Conservation (phyloP, 2,888 invertebrate genomes). For the Polyommatus icarus region DNA sequence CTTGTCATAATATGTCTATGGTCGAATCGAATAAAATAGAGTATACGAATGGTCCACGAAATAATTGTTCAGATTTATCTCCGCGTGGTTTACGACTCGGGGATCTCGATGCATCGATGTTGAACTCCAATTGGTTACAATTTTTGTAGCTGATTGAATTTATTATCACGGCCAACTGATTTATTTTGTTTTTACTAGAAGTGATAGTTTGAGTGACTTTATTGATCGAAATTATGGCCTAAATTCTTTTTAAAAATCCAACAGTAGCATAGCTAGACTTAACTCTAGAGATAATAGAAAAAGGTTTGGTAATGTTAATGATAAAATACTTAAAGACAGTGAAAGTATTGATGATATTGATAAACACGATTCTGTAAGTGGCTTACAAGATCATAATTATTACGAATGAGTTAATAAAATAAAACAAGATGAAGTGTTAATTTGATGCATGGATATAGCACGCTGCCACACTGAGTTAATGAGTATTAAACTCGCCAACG, state of each 20-base stretch:
- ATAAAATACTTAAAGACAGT: neutral
- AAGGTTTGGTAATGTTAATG: neutral
- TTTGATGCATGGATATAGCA: conserved; percentile 18
- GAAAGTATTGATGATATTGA: neutral
- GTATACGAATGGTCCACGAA: conserved; percentile 55
- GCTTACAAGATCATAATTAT: conserved; percentile 14
- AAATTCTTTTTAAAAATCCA: neutral
- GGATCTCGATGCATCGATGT: conserved; percentile 37
- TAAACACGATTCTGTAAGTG: neutral
- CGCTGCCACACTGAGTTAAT: conserved; percentile 13
- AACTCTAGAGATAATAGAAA: neutral
- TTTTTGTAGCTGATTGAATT: conserved; percentile 16
- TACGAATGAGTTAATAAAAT: conserved; percentile 18
- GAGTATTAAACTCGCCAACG: conserved; percentile 11
- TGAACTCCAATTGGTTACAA: conserved; percentile 14
- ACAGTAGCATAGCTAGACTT: no score
- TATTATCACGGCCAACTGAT: conserved; percentile 1
- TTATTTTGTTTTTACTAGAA: conserved; percentile 3
- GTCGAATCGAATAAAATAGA: conserved; percentile 59
- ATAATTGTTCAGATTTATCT: conserved; percentile 65
- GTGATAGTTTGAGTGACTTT: neutral
- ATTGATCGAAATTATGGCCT: neutral
- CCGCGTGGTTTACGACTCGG: conserved; percentile 53
- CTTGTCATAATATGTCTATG: neutral
- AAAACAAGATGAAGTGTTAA: conserved; percentile 20